Evolutionary conservation across 2,888 invertebrate species (phyloP).

Genomic region (Drosophila maculinotata): DNA sequence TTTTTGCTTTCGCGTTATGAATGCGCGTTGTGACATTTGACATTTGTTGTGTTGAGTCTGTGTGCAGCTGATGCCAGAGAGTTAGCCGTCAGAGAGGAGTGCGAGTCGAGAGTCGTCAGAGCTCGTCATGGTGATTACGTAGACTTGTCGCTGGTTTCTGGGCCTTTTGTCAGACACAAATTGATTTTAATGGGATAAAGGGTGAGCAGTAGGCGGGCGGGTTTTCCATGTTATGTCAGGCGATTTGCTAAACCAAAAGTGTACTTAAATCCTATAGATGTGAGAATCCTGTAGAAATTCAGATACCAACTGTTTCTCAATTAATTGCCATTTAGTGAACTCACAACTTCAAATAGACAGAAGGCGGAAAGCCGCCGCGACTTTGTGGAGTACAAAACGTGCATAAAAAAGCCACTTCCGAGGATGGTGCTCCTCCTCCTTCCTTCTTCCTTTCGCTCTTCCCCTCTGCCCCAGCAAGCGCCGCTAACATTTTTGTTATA

Average conservation of each 20-base stretch:
- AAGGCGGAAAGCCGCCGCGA: constrained; percentile 19
- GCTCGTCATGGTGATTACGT: constrained; percentile 70
- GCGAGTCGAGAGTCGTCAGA: constrained; percentile 10
- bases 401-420: constrained; percentile 22
- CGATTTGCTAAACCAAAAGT: constrained; percentile 30
- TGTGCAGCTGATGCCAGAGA: constrained; percentile 57
- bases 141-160: not conserved
- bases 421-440: not conserved
- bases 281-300: not conserved
- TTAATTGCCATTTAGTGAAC: constrained; percentile 63
- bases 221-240: constrained; percentile 26
- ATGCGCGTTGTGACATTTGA: constrained; percentile 76
- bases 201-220: not conserved
- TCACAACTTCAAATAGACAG: constrained; percentile 36
- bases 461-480: no score
- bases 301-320: constrained; percentile 38
- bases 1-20: constrained; percentile 52
- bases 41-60: constrained; percentile 36
- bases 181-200: constrained; percentile 54
- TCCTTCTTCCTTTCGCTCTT: no score
- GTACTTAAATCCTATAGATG: constrained; percentile 5
- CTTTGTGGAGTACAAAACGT: constrained; percentile 9
- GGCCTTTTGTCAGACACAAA: constrained; percentile 33
- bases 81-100: not conserved
- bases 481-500: constrained; percentile 62